Evolutionary conservation across 2,797 vertebrate species (phyloP).

Genomic region (Coranthus polyacanthus): DNA sequence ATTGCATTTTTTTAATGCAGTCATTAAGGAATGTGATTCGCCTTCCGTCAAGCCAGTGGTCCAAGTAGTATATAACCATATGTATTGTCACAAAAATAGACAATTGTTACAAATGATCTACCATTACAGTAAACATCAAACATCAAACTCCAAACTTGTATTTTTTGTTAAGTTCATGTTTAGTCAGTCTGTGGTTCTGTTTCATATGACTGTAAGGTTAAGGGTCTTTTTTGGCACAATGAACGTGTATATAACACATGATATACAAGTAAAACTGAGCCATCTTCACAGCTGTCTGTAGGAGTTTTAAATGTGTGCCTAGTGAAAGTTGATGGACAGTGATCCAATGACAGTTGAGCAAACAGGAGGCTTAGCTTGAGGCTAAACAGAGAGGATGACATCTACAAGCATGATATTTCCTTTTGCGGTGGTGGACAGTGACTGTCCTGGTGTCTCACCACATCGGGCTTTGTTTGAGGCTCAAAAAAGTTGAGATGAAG

Average conservation of each 20-base stretch:
- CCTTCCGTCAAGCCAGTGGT: constrained; percentile 31
- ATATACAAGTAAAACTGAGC: neutral
- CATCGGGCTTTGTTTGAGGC: constrained; percentile 1
- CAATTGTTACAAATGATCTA: constrained; percentile 44
- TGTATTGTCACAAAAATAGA: constrained; percentile 48
- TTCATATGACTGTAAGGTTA: too few species aligned
- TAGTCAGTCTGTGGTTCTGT: too few species aligned
- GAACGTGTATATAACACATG: too few species aligned
- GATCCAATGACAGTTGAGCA: constrained; percentile 15
- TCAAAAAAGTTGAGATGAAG: constrained; percentile 4
- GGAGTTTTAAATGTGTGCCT: neutral
- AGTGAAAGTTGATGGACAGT: constrained; percentile 10
- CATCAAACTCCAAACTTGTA: constrained; percentile 30
- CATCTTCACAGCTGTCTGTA: neutral
- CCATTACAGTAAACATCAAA: constrained; percentile 52
- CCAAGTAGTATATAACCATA: constrained; percentile 20
- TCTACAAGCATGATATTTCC: constrained; percentile 17
- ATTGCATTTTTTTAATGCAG: constrained; percentile 42
- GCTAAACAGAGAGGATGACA: constrained; percentile 19
- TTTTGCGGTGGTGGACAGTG: constrained; percentile 2
- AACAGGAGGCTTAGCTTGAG: constrained; percentile 15
- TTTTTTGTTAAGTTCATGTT: too few species aligned
- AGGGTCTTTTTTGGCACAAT: too few species aligned
- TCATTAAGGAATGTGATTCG: constrained; percentile 56
- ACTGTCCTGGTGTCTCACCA: constrained; percentile 3